These are phyloP conservation scores for Trisateles emortualis DNA, from an alignment of 2,888 invertebrate genomes.

Conservation along the genomic window DNA sequence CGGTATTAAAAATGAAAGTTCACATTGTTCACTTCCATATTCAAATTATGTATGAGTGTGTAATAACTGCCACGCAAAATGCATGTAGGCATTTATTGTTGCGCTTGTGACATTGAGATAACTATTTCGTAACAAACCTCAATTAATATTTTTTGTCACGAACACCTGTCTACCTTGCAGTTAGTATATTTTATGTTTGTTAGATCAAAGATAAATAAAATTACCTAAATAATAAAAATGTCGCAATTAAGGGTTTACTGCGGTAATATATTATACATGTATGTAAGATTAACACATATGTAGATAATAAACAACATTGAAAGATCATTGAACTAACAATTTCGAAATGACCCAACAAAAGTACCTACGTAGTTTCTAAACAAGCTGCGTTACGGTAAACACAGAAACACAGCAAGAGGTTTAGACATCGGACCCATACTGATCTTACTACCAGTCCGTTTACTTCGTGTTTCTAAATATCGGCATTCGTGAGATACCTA, in stretches of 20 bases:
- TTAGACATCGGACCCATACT: slow-evolving; percentile 71
- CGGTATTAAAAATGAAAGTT: slow-evolving; percentile 69
- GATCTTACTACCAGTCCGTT: slow-evolving; percentile 64
- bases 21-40: slow-evolving; percentile 36
- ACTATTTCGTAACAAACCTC: slow-evolving; percentile 63
- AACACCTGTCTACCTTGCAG: slow-evolving; percentile 43
- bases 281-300: slow-evolving; percentile 41
- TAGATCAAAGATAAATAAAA: slow-evolving; percentile 25
- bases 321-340: slow-evolving; percentile 51
- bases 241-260: too few relatives aligned
- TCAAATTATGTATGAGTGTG: slow-evolving; percentile 38
- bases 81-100: slow-evolving; percentile 57
- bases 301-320: slow-evolving; percentile 44
- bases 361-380: slow-evolving; percentile 47
- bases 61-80: slow-evolving; percentile 65
- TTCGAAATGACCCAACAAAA: slow-evolving; percentile 46
- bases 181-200: slow-evolving; percentile 23
- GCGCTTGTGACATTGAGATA: slow-evolving; percentile 68
- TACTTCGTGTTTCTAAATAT: slow-evolving; percentile 75
- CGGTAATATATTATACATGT: slow-evolving; percentile 10
- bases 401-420: slow-evolving; percentile 53
- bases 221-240: slow-evolving; percentile 26
- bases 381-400: slow-evolving; percentile 50
- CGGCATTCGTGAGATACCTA: slow-evolving; percentile 68
- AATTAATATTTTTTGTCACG: slow-evolving; percentile 65